Conservation (phyloP, 2,113 vertebrate genomes). For the Hiodon tergisus region DNA sequence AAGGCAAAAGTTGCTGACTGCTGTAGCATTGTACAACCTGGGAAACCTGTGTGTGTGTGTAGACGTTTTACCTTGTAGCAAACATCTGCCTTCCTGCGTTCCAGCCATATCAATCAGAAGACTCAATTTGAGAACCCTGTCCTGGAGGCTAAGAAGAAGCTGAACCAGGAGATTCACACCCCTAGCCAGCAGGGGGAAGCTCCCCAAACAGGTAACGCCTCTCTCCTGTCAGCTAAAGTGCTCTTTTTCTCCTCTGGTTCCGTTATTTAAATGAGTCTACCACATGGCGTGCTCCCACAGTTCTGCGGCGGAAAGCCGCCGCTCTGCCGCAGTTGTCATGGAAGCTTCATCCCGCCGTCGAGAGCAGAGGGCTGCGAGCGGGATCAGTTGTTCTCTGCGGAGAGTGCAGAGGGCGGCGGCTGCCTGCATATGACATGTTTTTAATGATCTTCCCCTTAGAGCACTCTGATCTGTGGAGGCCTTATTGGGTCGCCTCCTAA, state of each 20-base stretch:
- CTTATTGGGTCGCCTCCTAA: background rate
- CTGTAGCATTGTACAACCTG: too few relatives aligned
- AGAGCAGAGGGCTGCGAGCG: background rate
- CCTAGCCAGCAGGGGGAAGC: constrained; percentile 36
- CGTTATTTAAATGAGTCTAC: background rate
- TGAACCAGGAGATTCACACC: constrained; percentile 64
- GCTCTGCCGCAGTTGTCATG: constrained; percentile 4
- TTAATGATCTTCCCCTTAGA: background rate
- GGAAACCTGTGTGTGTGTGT: background rate
- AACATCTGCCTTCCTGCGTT: constrained; percentile 30
- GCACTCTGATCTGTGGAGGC: background rate
- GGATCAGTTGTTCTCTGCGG: background rate
- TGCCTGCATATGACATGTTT: background rate
- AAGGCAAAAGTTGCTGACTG: background rate
- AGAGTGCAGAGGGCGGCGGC: background rate
- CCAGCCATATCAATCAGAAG: constrained; percentile 97
- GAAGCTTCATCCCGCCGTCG: background rate
- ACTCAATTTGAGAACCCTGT: constrained; percentile 99
- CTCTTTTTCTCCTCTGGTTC: background rate
- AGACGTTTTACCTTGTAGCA: background rate
- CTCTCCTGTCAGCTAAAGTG: background rate
- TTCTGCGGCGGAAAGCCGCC: background rate
- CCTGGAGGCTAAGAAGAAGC: constrained; percentile 84
- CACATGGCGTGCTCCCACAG: too few relatives aligned
- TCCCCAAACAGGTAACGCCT: constrained; percentile 49